Percentiles rank a stretch among this genome's conserved stretches.
These are phyloP conservation scores for Rousettus leschenaultii DNA, from an alignment of 2,113 vertebrate genomes.

Conservation along the genomic window DNA sequence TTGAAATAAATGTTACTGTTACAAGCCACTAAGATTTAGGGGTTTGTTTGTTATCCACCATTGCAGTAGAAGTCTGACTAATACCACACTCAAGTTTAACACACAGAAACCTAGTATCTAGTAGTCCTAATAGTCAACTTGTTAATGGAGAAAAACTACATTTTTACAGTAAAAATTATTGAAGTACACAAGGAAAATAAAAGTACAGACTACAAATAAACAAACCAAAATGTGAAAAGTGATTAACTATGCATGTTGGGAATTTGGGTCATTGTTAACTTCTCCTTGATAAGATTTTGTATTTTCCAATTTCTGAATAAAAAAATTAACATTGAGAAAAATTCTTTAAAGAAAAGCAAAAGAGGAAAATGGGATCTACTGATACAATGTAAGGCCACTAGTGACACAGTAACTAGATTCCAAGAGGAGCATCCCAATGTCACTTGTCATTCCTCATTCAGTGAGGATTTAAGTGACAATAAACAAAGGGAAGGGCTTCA, in stretches of 20 bases:
- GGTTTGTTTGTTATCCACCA: not conserved
- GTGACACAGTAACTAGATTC: not conserved
- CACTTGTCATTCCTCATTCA: not conserved
- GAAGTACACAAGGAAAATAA: not conserved
- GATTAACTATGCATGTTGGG: not conserved
- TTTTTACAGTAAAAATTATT: not conserved
- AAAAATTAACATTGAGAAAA: not conserved
- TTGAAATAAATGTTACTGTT: not conserved
- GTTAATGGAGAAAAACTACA: not conserved
- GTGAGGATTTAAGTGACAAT: not conserved
- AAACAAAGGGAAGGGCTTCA: not conserved
- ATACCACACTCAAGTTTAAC: not conserved
- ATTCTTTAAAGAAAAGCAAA: not conserved
- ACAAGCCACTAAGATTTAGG: not conserved
- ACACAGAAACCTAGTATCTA: not conserved
- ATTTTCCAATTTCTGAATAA: not conserved
- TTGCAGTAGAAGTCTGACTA: not conserved
- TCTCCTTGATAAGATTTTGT: not conserved
- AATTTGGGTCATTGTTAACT: not conserved
- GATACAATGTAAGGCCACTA: not conserved
- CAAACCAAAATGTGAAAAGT: not conserved
- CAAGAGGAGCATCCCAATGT: not conserved
- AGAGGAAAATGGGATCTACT: not conserved
- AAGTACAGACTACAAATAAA: not conserved
- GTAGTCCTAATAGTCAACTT: not conserved